A percentile compares a stretch with the other conserved stretches of the same genome.
Evolutionary conservation across 2,888 invertebrate species (phyloP).

Genomic region (Melinaea menophilus): DNA sequence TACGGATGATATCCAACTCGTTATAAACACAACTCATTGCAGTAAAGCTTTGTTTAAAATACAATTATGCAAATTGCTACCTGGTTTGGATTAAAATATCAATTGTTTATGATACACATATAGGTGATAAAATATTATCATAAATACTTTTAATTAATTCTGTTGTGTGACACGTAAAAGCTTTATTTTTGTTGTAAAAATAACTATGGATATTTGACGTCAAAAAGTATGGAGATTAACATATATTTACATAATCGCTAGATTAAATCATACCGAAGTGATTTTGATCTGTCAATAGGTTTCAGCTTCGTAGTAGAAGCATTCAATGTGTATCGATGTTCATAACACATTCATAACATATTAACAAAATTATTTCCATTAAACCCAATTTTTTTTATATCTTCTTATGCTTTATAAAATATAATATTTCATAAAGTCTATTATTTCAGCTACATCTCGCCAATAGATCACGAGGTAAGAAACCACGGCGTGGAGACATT

Average conservation of each 20-base stretch:
- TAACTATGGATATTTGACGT: no score
- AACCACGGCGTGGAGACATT: constrained; percentile 45
- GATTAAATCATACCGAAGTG: no score
- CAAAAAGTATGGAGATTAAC: no score
- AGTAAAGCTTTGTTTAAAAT: constrained; percentile 17
- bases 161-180: not conserved
- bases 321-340: no score
- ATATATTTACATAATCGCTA: no score
- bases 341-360: no score
- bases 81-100: constrained; percentile 3
- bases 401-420: no score
- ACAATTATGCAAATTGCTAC: constrained; percentile 23
- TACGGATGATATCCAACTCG: constrained; percentile 1
- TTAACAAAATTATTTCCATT: no score
- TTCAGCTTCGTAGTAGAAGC: no score
- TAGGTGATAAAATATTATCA: constrained; percentile 3
- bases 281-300: no score
- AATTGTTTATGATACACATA: constrained; percentile 4
- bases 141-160: not conserved
- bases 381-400: no score
- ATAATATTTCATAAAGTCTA: not conserved
- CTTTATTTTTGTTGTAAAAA: no score
- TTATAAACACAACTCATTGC: constrained; percentile 17
- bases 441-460: constrained; percentile 65
- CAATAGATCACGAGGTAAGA: constrained; percentile 73